Evolutionary conservation across 2,888 invertebrate genomes (phyloP), one percentile per base, ranked within the genome.

Genomic region (Fragum fragum): DNA sequence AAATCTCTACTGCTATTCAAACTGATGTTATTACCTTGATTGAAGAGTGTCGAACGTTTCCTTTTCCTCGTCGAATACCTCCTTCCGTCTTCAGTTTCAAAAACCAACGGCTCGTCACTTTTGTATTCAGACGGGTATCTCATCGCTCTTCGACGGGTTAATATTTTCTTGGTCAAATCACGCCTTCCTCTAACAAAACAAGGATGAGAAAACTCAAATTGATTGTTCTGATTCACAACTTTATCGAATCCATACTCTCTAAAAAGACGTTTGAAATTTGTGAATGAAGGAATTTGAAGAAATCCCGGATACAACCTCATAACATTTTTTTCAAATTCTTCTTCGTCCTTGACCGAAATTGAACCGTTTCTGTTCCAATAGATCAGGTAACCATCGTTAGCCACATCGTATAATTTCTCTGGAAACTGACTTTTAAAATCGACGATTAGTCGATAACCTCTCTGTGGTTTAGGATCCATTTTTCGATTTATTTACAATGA

Each of bases 221-320:
- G 83, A n/a, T 87, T 79, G 36, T 89, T 86, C 52, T 75, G 76
- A 53, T 86, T 86, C 1, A 86, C 77, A 21, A 63, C 73, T 91
- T 92, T 92, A 36, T 88, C 86, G 81, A 93, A 94, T 18, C 91
- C 90, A 86, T 94, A 94, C 76, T 93, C 93, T 55, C 94, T 86
- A 75, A 93, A 91, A 28, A 93, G 90, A 59, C 94, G 87, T 21
- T 93, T 85, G 6, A 94, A 86, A 74, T 94, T 94, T 53, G 89
- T 83, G 81, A 93, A 92, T 7, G 90, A 81, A 14, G 92, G 83
- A 66, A 93, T 93, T 81, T 92, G 91, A 7, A 93, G 90, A 78
- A 94, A 92, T 14, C 92, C 92, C 2, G 93, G 93, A 73, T 93
- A 92, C 26, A 85, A 76, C 29, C 81, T 81, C 91, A 93, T 91